These are phyloP conservation scores for Sitta carolinensis DNA, from an alignment of 2,797 vertebrate genomes.

Conservation along the genomic window DNA sequence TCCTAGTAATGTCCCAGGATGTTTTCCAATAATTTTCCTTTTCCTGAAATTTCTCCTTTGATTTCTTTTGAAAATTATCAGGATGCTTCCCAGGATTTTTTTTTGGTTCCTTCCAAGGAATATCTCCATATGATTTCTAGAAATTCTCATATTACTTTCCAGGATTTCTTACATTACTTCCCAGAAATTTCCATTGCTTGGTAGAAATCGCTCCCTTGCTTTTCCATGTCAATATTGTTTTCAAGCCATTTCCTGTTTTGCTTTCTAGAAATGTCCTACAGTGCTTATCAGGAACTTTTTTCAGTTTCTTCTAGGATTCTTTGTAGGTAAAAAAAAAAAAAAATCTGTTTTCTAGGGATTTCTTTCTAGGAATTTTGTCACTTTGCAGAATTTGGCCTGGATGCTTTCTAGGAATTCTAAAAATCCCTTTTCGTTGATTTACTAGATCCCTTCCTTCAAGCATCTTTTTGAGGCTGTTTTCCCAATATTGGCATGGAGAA, in stretches of 20 bases:
- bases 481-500: neutral
- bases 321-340: neutral
- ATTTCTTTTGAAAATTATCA: neutral
- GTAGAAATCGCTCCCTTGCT: neutral
- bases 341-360: neutral
- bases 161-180: neutral
- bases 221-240: neutral
- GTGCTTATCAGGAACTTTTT: neutral
- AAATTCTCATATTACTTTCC: neutral
- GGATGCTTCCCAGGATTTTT: neutral
- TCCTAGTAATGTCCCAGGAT: neutral
- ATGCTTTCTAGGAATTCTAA: neutral
- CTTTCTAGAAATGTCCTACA: neutral
- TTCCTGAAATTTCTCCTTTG: neutral
- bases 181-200: neutral
- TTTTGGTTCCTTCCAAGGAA: neutral
- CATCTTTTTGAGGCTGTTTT: neutral
- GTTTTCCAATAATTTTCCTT: neutral
- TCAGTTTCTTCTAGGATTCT: neutral
- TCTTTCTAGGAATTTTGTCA: neutral
- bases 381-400: neutral
- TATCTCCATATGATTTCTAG: neutral
- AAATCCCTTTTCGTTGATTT: neutral
- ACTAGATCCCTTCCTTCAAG: accelerated
- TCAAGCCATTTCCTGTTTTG: neutral